Evolutionary conservation across 2,797 vertebrate species (phyloP), one percentile per base, ranked within the genome.

Genomic region (Pogonophryne albipinna): DNA sequence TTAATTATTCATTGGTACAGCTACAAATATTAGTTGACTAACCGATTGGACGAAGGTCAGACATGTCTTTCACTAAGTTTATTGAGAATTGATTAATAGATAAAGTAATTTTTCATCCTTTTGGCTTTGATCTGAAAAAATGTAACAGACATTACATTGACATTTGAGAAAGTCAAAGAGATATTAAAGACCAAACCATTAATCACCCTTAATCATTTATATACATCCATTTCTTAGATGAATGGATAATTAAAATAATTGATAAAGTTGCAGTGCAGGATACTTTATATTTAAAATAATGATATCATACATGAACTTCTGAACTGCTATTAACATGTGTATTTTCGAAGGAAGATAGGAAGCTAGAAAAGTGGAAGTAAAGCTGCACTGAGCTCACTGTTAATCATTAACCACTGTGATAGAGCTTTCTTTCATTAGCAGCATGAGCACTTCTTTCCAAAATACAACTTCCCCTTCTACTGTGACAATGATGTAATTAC

Each of bases 331-430:
- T 4, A 10, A 41, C 1, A 2, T 3, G 17, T 9, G 5, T 52
- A 13, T 17, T 49, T 49, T 5, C 12, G n/a, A 17, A 66, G 11
- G 34, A 6, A 50, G 17, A 51, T 3, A 38, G 7, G 1, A 65
- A 27, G 15, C 52, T 10, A 31, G 38, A 59, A 14, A 41, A 70
- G 31, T 14, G 23, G 16, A 53, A 59, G 31, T n/a, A 3, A 57
- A 59, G 20, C 1, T 0, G 13, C n/a, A 5, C 31, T 77, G 71
- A 68, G n/a, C 46, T 27, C n/a, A 6, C 19, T 42, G 77, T 87
- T 17, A 89, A 86, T 86, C 61, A 87, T 89, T 84, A 78, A 87
- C 85, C 7, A 13, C 10, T 50, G n/a, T 11, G 27, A 83, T 63
- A 79, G 83, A 69, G 68, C n/a, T n/a, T 44, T 73, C 68, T 72